Evolutionary conservation across 2,888 invertebrate species (phyloP).

Genomic region (Arenicola marina): DNA sequence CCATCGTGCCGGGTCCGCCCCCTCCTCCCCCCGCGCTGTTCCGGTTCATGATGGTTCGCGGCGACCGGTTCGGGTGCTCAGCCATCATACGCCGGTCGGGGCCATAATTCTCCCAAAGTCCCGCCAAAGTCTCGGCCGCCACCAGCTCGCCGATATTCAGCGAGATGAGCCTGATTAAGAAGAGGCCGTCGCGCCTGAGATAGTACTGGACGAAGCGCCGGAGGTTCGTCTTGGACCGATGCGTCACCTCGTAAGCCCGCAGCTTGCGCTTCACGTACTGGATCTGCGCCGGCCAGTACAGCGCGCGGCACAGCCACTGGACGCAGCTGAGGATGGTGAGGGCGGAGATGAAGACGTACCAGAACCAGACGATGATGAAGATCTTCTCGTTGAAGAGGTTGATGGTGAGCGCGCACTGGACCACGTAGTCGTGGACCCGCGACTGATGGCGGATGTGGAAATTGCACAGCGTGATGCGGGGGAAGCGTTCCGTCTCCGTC

Average conservation of each 20-base stretch:
- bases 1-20: not conserved
- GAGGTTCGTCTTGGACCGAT: slow-evolving; percentile 23
- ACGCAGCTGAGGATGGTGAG: slow-evolving; percentile 60
- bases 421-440: slow-evolving; percentile 60
- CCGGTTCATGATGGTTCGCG: not conserved
- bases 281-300: slow-evolving; percentile 30
- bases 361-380: slow-evolving; percentile 64
- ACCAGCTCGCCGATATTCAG: slow-evolving; percentile 34
- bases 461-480: slow-evolving; percentile 59
- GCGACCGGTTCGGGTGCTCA: not conserved
- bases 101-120: slow-evolving; percentile 33
- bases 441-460: slow-evolving; percentile 60
- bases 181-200: slow-evolving; percentile 32
- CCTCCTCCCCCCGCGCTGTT: not conserved
- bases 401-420: slow-evolving; percentile 58
- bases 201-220: slow-evolving; percentile 32
- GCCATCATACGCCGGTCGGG: slow-evolving; percentile 22
- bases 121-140: slow-evolving; percentile 30
- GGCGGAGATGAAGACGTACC: slow-evolving; percentile 62
- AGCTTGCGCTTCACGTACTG: slow-evolving; percentile 30
- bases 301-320: slow-evolving; percentile 57
- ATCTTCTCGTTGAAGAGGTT: slow-evolving; percentile 49
- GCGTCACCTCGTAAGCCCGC: slow-evolving; percentile 26
- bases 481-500: slow-evolving; percentile 55
- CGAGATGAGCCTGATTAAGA: slow-evolving; percentile 30